Percentiles rank a stretch among this genome's conserved stretches.
Evolutionary conservation across 2,113 vertebrate species (phyloP).

Genomic region (Thymallus thymallus): DNA sequence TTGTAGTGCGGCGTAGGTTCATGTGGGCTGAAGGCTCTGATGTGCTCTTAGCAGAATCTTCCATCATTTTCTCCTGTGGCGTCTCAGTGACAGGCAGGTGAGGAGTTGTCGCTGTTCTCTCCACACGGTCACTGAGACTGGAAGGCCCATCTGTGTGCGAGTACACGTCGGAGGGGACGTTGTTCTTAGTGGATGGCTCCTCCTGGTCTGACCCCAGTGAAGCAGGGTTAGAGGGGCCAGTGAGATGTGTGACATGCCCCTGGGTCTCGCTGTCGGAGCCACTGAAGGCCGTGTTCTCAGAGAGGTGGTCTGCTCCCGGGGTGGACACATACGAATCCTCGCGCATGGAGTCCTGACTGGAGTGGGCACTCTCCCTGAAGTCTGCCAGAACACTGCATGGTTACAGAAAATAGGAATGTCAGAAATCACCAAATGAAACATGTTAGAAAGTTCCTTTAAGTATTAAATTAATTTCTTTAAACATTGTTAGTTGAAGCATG

Average conservation of each 20-base stretch:
- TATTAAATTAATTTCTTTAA: too few species aligned
- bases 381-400: constrained; percentile 45
- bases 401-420: not conserved
- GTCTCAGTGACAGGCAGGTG: not conserved
- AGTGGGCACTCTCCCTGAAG: constrained; percentile 55
- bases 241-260: not conserved
- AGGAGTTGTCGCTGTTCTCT: not conserved
- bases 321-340: constrained; percentile 67
- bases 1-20: constrained; percentile 26
- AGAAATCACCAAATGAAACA: not conserved
- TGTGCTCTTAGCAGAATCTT: not conserved
- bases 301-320: constrained; percentile 51
- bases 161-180: not conserved
- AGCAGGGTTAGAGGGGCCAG: constrained; percentile 13
- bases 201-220: not conserved
- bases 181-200: constrained; percentile 8
- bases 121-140: constrained; percentile 4
- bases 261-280: constrained; percentile 55
- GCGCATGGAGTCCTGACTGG: constrained; percentile 70
- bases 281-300: constrained; percentile 53
- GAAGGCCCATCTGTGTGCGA: not conserved
- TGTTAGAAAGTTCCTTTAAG: not conserved
- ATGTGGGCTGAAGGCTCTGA: not conserved
- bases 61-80: not conserved
- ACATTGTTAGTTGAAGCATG: too few species aligned